Percentiles rank a stretch among this genome's conserved stretches.
These are phyloP conservation scores for Notolepis coatsorum DNA, from an alignment of 2,797 vertebrate species.

Conservation along the genomic window DNA sequence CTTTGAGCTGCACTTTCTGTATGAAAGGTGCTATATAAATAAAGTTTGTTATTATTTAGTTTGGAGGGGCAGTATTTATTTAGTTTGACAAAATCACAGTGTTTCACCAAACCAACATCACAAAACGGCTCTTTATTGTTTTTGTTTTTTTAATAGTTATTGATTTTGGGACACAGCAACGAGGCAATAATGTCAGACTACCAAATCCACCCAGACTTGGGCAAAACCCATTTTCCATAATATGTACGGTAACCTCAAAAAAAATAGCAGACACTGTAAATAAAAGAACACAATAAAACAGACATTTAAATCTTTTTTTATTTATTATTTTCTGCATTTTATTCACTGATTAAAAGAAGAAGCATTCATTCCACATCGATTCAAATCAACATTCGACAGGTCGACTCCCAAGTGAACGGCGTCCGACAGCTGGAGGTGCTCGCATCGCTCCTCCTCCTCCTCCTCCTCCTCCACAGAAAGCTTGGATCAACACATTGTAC, in stretches of 20 bases:
- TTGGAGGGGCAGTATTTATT: neutral
- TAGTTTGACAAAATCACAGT: too few relatives aligned
- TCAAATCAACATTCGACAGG: constrained; percentile 95
- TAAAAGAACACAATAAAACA: constrained; percentile 4
- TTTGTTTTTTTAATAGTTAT: too few relatives aligned
- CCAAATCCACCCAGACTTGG: neutral
- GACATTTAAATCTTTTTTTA: constrained; percentile 36
- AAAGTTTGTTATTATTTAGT: too few relatives aligned
- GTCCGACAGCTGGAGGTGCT: constrained; percentile 76
- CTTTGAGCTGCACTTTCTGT: too few relatives aligned
- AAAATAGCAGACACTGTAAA: neutral
- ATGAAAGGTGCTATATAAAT: too few relatives aligned
- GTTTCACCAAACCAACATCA: too few relatives aligned
- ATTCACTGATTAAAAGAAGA: constrained; percentile 99
- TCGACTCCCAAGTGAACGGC: constrained; percentile 80
- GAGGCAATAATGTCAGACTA: too few relatives aligned
- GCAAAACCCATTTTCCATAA: neutral
- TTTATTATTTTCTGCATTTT: constrained; percentile 91
- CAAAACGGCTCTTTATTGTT: too few relatives aligned
- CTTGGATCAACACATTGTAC: constrained; percentile 86
- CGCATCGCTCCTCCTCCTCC: constrained; percentile 45
- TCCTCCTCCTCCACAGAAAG: constrained; percentile 52
- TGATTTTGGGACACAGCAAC: too few relatives aligned
- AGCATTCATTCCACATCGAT: constrained; percentile 98
- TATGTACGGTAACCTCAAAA: neutral